Base-by-base conservation (phyloP, 1,140 invertebrate genomes). In the Melipona quadrifasciata region DNA sequence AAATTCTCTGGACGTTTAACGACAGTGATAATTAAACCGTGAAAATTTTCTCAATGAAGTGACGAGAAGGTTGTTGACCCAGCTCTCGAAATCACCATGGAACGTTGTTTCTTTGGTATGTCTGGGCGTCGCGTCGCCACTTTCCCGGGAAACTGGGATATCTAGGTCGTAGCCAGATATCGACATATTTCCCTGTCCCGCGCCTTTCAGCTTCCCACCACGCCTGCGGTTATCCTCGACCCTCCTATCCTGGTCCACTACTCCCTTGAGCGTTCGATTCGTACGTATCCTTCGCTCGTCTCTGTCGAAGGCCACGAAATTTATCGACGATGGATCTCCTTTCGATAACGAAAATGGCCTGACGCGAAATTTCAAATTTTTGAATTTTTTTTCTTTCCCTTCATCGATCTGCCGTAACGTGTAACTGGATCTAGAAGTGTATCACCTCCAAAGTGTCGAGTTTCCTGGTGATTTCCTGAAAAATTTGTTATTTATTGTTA, bases 121-220 rank as follows among this genome's bases (percentile, higher is more conserved):
- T 77, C 74, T 76, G 74, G 57, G 74, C 34, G 74, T 64, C 74
- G 68, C 68, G 58, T 67, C 85, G 72, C 81, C 39, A 80, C 74
- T 76, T 86, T 85, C 86, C 90, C 90, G 87, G 89, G 86, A 85
- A 85, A 70, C 68, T 68, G 74, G 83, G 80, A 83, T 77, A 87
- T 87, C 87, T 88, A 67, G 90, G 87, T 90, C 87, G 90, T 75
- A 82, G 76, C 72, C 71, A 87, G 75, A 85, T 86, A 87, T 82
- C 87, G 86, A 87, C 86, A 84, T 86, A 76, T 82, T 84, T 82
- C 84, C 47, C 80, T 72, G 47, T 73, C 80, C 80, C 67, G 72
- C 58, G 71, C 79, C 57, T 58, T 80, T 67, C 70, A 67, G 70
- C 71, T 31, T 73, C 78, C 71, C 53, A 12, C 83, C 83, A 51